Conservation (phyloP, 2,797 vertebrate species). For the Phrynocephalus vlangalii region DNA sequence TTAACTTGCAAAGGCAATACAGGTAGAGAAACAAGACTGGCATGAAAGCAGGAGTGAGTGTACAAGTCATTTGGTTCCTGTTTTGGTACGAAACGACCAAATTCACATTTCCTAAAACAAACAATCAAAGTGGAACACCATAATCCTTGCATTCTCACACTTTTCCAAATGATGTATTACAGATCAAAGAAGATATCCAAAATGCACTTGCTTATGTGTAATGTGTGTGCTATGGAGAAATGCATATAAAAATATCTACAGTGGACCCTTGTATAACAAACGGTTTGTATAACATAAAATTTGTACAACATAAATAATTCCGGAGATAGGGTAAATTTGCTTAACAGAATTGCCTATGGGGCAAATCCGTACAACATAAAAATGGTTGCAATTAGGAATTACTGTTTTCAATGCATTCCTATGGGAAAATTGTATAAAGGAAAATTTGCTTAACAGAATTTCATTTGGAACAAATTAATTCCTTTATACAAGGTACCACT, state of each 20-base stretch:
- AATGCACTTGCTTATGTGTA: background rate
- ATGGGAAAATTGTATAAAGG: too few relatives aligned
- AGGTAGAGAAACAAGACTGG: constrained; percentile 64
- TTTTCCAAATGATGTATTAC: background rate
- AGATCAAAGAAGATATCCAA: background rate
- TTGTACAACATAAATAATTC: too few relatives aligned
- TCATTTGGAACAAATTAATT: too few relatives aligned
- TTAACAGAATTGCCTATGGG: too few relatives aligned
- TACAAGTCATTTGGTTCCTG: background rate
- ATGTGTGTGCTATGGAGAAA: background rate
- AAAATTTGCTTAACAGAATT: too few relatives aligned
- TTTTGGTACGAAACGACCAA: background rate
- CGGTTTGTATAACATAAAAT: too few relatives aligned
- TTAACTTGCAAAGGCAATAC: constrained; percentile 76
- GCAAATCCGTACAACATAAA: too few relatives aligned
- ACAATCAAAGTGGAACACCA: background rate
- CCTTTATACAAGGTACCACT: too few relatives aligned
- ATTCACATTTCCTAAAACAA: background rate
- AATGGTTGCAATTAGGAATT: too few relatives aligned
- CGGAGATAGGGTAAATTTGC: too few relatives aligned
- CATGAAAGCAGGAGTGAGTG: constrained; percentile 53
- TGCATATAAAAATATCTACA: background rate
- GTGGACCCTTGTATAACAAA: too few relatives aligned
- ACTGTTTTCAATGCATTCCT: too few relatives aligned
- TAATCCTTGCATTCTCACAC: background rate